Evolutionary conservation across 2,888 invertebrate genomes (phyloP).

Genomic region (Ichneumoninae sp.): DNA sequence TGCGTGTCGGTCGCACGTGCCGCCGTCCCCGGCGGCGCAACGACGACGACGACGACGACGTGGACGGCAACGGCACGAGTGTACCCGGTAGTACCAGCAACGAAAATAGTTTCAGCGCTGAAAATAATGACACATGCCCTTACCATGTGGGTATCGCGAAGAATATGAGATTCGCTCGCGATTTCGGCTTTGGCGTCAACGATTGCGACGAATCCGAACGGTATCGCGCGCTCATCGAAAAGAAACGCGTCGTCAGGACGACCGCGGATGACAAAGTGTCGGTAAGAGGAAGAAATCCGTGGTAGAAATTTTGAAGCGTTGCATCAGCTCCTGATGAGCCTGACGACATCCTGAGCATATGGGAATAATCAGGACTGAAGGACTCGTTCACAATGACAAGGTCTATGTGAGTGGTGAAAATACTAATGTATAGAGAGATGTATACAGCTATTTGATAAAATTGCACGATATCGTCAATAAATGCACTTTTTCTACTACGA

Average conservation of each 20-base stretch:
- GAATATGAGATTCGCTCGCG: slow-evolving; percentile 11
- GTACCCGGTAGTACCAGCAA: slow-evolving; percentile 60
- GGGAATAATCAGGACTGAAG: too few species aligned
- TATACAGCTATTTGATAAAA: too few species aligned
- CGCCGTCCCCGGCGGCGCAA: slow-evolving; percentile 48
- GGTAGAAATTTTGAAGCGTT: too few species aligned
- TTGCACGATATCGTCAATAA: too few species aligned
- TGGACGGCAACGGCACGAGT: slow-evolving; percentile 33
- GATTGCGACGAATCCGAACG: neutral
- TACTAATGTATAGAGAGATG: too few species aligned
- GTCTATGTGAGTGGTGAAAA: too few species aligned
- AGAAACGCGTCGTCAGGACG: neutral
- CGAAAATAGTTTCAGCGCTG: slow-evolving; percentile 79
- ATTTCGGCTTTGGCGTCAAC: neutral
- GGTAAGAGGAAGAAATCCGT: neutral
- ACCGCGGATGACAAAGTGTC: neutral
- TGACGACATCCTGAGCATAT: too few species aligned
- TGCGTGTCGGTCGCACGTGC: slow-evolving; percentile 66
- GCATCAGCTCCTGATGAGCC: too few species aligned
- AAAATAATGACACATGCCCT: slow-evolving; percentile 79
- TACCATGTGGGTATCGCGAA: slow-evolving; percentile 51
- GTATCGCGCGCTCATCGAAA: neutral
- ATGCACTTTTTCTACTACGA: too few species aligned
- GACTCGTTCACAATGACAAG: too few species aligned
- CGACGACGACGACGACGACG: slow-evolving; percentile 52